These are phyloP conservation scores for Adineta ricciae DNA, from an alignment of 2,888 invertebrate species.

Conservation along the genomic window DNA sequence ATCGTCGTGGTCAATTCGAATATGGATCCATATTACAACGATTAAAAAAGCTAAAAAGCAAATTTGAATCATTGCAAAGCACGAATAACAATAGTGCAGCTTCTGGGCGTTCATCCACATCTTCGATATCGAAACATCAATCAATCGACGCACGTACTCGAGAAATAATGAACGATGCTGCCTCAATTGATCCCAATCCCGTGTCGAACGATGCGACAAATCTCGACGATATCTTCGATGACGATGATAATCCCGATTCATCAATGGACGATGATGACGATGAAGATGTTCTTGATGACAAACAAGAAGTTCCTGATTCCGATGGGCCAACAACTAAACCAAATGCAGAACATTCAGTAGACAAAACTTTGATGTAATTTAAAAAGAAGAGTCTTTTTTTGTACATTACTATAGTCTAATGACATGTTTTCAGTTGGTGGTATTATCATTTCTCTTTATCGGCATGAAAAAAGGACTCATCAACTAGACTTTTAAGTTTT, in stretches of 20 bases:
- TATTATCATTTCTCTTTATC: not conserved
- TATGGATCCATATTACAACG: not conserved
- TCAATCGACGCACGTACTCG: not conserved
- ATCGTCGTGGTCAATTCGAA: constrained; percentile 13
- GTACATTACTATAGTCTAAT: not conserved
- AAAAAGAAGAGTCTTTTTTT: not conserved
- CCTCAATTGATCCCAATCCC: not conserved
- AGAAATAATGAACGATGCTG: not conserved
- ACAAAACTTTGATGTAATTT: not conserved
- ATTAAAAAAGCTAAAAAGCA: not conserved
- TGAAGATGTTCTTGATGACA: not conserved
- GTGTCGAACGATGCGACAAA: not conserved
- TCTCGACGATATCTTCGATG: constrained; percentile 1
- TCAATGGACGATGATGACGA: not conserved
- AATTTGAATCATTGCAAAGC: not conserved
- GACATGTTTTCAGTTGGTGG: not conserved
- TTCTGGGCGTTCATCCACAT: not conserved
- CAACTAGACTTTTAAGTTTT: not conserved
- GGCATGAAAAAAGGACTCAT: not conserved
- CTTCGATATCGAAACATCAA: constrained; percentile 1
- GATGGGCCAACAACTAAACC: not conserved
- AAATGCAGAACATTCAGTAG: not conserved
- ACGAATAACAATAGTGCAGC: not conserved
- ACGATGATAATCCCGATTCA: not conserved
- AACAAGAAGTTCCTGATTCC: not conserved